These are phyloP conservation scores for Pandemis heparana DNA, from an alignment of 2,888 invertebrate genomes.

Conservation along the genomic window DNA sequence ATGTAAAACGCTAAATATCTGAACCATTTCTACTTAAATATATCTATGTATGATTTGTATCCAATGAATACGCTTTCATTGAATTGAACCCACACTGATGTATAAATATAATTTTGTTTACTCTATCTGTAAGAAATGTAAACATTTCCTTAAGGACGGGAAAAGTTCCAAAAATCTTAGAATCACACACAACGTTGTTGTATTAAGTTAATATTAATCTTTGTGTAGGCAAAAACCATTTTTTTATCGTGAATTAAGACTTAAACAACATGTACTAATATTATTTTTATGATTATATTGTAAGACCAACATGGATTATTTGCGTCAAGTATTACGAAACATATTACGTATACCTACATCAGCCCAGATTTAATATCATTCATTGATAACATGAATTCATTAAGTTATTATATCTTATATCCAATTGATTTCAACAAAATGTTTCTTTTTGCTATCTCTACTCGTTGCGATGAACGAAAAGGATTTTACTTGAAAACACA, in stretches of 20 bases:
- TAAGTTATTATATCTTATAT: not conserved
- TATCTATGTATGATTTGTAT: not conserved
- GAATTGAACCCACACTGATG: not conserved
- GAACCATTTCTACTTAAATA: not conserved
- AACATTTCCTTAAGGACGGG: conserved; percentile 19
- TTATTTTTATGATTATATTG: not conserved
- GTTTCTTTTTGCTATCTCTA: too few relatives aligned
- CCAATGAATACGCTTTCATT: conserved; percentile 4
- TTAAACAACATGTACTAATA: not conserved
- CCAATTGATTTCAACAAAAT: too few relatives aligned
- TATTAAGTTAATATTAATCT: not conserved
- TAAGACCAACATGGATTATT: not conserved
- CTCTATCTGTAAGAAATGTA: conserved; percentile 1
- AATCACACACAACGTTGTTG: not conserved
- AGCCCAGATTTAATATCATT: conserved; percentile 2
- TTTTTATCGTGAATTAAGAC: not conserved
- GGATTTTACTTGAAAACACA: too few relatives aligned
- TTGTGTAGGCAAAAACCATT: not conserved
- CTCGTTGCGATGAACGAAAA: too few relatives aligned
- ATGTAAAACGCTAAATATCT: not conserved
- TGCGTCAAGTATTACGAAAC: not conserved
- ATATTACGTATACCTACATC: not conserved
- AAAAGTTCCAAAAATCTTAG: not conserved
- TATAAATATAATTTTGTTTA: conserved; percentile 1
- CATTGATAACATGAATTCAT: not conserved